Evolutionary conservation across 64 coral and sea anemone species (phyloP).

Genomic region (Pocillopora verrucosa): DNA sequence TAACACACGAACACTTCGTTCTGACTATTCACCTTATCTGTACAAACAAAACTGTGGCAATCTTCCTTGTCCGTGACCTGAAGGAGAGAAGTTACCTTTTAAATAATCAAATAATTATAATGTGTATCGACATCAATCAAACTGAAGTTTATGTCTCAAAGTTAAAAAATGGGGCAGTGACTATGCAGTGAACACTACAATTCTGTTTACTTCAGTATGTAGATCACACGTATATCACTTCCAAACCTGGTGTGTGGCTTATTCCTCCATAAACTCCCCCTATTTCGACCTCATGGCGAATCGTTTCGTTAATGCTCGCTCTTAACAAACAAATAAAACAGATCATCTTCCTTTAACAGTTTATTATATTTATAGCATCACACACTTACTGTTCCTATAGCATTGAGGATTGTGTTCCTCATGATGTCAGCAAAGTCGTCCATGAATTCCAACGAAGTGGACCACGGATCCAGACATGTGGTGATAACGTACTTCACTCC

Average conservation of each 20-base stretch:
- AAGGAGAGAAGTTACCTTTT: not conserved
- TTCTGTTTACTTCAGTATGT: no score
- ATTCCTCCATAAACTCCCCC: no score
- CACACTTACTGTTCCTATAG: conserved; percentile 63
- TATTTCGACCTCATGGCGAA: no score
- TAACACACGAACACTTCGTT: conserved; percentile 37
- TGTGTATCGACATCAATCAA: not conserved
- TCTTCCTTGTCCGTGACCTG: conserved; percentile 36
- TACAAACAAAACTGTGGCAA: conserved; percentile 38
- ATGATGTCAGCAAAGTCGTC: conserved; percentile 63
- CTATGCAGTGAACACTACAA: no score
- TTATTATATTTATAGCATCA: not conserved
- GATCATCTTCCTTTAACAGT: no score
- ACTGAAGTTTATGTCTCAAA: not conserved
- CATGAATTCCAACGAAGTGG: conserved; percentile 58
- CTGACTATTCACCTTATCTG: not conserved
- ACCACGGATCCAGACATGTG: conserved; percentile 69
- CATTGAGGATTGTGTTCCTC: conserved; percentile 60
- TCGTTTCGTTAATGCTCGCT: no score
- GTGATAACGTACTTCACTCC: conserved; percentile 70
- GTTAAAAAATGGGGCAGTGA: no score
- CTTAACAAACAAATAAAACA: no score
- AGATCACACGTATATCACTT: no score
- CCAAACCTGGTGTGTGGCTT: no score
- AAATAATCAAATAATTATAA: not conserved